Evolutionary conservation across 2,888 invertebrate species (phyloP).

Genomic region (Hemicrepidius hirtus): DNA sequence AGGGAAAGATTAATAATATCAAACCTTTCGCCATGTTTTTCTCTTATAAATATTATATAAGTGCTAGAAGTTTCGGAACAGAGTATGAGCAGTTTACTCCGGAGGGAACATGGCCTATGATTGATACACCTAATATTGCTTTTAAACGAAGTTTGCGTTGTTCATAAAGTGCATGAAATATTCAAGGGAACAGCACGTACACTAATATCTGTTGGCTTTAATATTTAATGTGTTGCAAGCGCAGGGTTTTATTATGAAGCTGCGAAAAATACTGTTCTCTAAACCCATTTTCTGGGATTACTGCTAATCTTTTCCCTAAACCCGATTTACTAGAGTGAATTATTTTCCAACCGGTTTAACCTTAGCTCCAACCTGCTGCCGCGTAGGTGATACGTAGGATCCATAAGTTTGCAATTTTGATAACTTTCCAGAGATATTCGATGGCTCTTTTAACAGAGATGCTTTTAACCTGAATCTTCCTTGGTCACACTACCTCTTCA

Average conservation of each 20-base stretch:
- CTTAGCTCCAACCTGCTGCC: conserved; percentile 55
- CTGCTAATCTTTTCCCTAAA: conserved; percentile 65
- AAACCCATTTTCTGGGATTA: conserved; percentile 68
- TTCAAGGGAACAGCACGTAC: conserved; percentile 57
- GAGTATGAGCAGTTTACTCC: conserved; percentile 37
- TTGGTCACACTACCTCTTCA: conserved; percentile 19
- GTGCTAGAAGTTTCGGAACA: conserved; percentile 34
- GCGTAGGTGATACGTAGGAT: conserved; percentile 47
- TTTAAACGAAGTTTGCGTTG: conserved; percentile 55
- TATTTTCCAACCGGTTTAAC: conserved; percentile 64
- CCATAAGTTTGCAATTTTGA: conserved; percentile 51
- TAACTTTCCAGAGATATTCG: conserved; percentile 47
- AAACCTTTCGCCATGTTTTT: conserved; percentile 26
- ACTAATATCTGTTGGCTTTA: conserved; percentile 63
- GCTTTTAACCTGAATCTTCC: conserved; percentile 25
- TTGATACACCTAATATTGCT: conserved; percentile 56
- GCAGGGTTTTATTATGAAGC: conserved; percentile 61
- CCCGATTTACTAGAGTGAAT: conserved; percentile 64
- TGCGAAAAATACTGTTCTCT: conserved; percentile 63
- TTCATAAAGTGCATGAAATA: conserved; percentile 57
- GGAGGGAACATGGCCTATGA: conserved; percentile 50
- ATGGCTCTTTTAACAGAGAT: conserved; percentile 32
- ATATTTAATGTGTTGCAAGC: conserved; percentile 64
- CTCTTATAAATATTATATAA: conserved; percentile 38
- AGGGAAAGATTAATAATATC: conserved; percentile 8